Evolutionary conservation across 1,140 invertebrate species (phyloP).

Genomic region (Listronotus bonariensis): DNA sequence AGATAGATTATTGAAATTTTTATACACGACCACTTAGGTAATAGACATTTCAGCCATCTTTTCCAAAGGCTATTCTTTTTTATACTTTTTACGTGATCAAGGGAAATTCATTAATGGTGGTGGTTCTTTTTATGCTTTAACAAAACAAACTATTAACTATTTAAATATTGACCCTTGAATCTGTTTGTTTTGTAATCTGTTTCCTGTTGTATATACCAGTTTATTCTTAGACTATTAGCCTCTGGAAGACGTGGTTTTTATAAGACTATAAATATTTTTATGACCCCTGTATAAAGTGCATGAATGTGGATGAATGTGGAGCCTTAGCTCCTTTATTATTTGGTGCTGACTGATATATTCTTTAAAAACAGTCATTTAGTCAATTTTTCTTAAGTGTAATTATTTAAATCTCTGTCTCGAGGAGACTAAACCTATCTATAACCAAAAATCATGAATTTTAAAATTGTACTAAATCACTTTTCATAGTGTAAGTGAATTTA

Average conservation of each 20-base stretch:
- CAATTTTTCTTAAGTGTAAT: constrained; percentile 42
- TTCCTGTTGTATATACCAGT: constrained; percentile 48
- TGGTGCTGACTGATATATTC: constrained; percentile 55
- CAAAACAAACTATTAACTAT: constrained; percentile 10
- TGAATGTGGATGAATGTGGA: constrained; percentile 49
- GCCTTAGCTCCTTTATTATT: constrained; percentile 46
- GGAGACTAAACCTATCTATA: constrained; percentile 40
- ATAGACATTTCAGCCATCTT: constrained; percentile 50
- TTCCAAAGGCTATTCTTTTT: constrained; percentile 51
- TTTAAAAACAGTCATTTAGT: constrained; percentile 47
- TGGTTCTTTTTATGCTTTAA: constrained; percentile 44
- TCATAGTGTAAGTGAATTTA: constrained; percentile 13
- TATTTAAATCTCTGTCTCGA: constrained; percentile 40
- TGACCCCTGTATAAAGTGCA: constrained; percentile 54
- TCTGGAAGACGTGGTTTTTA: constrained; percentile 54
- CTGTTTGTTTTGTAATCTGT: constrained; percentile 34
- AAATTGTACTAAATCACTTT: constrained; percentile 20
- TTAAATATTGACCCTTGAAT: constrained; percentile 42
- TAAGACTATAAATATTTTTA: constrained; percentile 54
- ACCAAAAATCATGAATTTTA: constrained; percentile 35
- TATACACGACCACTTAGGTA: constrained; percentile 24
- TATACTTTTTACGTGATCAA: constrained; percentile 44
- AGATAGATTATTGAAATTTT: constrained; percentile 11
- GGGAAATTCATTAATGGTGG: constrained; percentile 52
- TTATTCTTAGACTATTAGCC: constrained; percentile 46